A percentile compares a stretch with the other conserved stretches of the same genome.
These are phyloP conservation scores for Ptiloglossa arizonensis DNA, from an alignment of 1,140 invertebrate genomes.

Conservation along the genomic window DNA sequence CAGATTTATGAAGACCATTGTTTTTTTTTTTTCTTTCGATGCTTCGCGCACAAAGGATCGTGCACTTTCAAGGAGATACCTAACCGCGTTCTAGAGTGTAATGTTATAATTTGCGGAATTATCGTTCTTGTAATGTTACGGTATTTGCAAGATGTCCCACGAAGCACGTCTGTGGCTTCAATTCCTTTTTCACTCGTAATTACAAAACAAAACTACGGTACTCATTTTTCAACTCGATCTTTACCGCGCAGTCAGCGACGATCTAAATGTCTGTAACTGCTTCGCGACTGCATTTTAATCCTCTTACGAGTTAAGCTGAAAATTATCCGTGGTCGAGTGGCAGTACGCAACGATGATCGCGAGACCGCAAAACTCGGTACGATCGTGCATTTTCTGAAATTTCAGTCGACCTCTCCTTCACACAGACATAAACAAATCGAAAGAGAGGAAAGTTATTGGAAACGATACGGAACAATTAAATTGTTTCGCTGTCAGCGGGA, in stretches of 20 bases:
- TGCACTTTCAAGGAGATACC: too few species aligned
- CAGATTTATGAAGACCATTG: too few species aligned
- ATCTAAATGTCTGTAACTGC: conserved; percentile 7
- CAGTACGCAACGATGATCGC: conserved; percentile 4
- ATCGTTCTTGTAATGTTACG: too few species aligned
- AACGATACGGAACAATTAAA: conserved; percentile 34
- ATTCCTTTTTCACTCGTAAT: too few species aligned
- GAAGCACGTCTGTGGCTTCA: too few species aligned
- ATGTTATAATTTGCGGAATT: too few species aligned
- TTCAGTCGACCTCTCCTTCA: not conserved
- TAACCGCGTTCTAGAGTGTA: too few species aligned
- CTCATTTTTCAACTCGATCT: too few species aligned
- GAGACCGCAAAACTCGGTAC: not conserved
- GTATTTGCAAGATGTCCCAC: too few species aligned
- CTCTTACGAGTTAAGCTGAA: conserved; percentile 24
- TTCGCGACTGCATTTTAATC: not conserved
- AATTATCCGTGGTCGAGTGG: conserved; percentile 8
- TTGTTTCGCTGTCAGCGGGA: not conserved
- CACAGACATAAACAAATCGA: not conserved
- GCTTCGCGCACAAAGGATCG: too few species aligned
- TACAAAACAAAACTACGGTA: not conserved
- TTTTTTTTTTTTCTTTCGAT: too few species aligned
- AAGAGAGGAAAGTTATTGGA: conserved; percentile 7
- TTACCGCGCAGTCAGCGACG: not conserved
- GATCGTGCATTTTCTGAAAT: not conserved